phyloP scores from a whole-genome alignment of 2,797 vertebrate genomes.

The Apogon talboti region DNA sequence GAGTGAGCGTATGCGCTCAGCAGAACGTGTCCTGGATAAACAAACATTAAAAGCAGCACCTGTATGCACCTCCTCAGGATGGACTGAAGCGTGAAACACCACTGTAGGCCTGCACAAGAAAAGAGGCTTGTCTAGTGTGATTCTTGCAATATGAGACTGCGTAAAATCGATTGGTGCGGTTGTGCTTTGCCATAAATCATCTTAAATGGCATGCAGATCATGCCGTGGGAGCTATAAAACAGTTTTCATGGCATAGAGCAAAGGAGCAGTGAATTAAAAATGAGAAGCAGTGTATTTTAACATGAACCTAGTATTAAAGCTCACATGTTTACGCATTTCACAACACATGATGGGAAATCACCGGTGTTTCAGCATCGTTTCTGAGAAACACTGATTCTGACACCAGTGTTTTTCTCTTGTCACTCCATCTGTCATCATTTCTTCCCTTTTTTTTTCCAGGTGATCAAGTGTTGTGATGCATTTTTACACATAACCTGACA shows the following conservation, averaged over 20 bases:
- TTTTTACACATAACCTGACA: no score
- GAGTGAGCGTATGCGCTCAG: slow-evolving; percentile 5
- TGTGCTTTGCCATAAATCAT: slow-evolving; percentile 44
- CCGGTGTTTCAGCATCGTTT: background rate
- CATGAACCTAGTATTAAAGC: slow-evolving; percentile 28
- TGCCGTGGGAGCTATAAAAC: slow-evolving; percentile 36
- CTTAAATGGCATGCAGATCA: slow-evolving; percentile 18
- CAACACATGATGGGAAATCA: slow-evolving; percentile 25
- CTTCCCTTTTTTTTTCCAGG: no score
- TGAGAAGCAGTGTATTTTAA: slow-evolving; percentile 31
- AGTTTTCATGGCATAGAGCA: slow-evolving; percentile 24
- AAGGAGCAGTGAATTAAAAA: slow-evolving; percentile 33
- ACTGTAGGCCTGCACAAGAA: slow-evolving; percentile 16
- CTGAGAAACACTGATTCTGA: no score
- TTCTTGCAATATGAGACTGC: slow-evolving; percentile 23
- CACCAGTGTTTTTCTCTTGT: no score
- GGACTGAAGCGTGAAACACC: background rate
- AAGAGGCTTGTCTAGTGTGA: slow-evolving; percentile 14
- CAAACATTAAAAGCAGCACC: background rate
- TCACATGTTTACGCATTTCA: slow-evolving; percentile 28
- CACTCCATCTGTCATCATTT: no score
- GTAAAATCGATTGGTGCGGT: slow-evolving; percentile 38
- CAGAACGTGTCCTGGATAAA: slow-evolving; percentile 9
- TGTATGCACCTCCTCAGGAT: slow-evolving; percentile 3
- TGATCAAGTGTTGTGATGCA: no score